These are phyloP conservation scores for Dendrocincla tyrannina DNA, from an alignment of 2,797 vertebrate genomes.

Conservation along the genomic window DNA sequence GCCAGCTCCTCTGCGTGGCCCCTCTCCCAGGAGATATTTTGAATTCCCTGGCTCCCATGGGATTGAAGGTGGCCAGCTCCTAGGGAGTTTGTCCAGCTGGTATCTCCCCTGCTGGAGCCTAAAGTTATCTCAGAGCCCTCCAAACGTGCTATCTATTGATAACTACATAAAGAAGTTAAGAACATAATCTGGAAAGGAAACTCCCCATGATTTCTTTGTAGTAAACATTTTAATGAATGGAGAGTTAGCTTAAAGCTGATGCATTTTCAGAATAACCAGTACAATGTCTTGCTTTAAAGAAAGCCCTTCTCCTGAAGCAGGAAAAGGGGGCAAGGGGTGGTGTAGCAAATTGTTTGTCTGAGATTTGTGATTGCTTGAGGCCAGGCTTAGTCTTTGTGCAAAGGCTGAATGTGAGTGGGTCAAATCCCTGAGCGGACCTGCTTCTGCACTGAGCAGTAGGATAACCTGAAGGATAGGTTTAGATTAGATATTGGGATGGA, in stretches of 20 bases:
- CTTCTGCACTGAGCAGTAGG: neutral
- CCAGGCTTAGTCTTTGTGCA: neutral
- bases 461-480: neutral
- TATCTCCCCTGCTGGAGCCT: neutral
- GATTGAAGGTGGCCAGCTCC: neutral
- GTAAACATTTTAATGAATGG: neutral
- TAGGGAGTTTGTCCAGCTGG: neutral
- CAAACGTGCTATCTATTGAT: neutral
- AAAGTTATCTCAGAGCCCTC: neutral
- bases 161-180: neutral
- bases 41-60: neutral
- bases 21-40: neutral
- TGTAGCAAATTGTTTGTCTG: neutral
- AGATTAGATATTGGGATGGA: neutral
- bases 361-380: neutral
- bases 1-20: neutral
- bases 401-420: neutral
- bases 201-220: neutral
- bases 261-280: neutral
- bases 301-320: neutral
- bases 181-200: neutral
- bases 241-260: neutral
- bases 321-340: neutral
- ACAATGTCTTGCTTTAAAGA: neutral
- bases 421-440: neutral